Conservation (phyloP, 2,888 invertebrate genomes). For the Tridacna gigas region DNA sequence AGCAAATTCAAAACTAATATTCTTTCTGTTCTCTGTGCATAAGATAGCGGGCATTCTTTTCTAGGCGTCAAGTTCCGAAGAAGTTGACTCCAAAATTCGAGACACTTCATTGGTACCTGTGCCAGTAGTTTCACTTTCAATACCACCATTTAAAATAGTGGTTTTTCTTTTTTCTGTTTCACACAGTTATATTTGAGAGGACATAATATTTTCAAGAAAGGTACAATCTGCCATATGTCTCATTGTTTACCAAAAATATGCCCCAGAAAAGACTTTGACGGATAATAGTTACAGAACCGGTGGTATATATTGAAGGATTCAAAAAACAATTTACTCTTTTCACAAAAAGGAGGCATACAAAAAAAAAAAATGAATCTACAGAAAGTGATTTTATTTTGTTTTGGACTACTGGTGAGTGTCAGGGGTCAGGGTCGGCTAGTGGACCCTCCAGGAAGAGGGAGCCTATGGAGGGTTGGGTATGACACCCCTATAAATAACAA, state of each 20-base stretch:
- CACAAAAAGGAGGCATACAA: neutral
- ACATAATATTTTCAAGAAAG: neutral
- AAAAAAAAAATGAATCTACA: neutral
- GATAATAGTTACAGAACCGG: neutral
- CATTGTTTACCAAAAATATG: neutral
- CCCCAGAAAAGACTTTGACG: neutral
- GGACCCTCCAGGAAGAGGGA: constrained; percentile 54
- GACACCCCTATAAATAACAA: constrained; percentile 54
- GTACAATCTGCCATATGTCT: neutral
- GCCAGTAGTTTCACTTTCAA: no score
- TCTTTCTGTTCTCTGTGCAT: no score
- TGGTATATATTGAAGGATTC: neutral
- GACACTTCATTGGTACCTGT: no score
- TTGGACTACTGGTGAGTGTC: constrained; percentile 17
- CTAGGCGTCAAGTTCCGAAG: no score
- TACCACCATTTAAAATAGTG: no score
- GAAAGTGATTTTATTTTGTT: neutral
- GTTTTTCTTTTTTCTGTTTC: no score
- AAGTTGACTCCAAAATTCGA: no score
- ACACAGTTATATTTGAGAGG: neutral
- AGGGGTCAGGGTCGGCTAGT: constrained; percentile 57
- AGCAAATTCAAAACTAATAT: no score
- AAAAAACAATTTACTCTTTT: neutral
- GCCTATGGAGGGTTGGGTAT: constrained; percentile 58
- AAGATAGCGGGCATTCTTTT: no score